Conservation (phyloP, 2,113 vertebrate species). For the Xyliphius kryptos region DNA sequence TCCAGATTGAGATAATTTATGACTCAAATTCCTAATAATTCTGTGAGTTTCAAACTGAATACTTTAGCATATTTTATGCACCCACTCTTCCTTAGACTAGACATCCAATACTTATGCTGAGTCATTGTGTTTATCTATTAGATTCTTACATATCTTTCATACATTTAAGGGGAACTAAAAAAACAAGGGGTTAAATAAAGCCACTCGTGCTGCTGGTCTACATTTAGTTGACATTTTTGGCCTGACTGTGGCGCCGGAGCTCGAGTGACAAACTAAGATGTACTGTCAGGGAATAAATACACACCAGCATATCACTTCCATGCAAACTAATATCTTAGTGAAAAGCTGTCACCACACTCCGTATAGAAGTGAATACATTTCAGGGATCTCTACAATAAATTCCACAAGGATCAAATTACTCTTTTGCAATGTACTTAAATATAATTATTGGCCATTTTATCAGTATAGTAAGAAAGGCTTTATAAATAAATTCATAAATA, state of each 20-base stretch:
- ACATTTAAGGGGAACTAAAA: conserved; percentile 4
- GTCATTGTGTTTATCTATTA: background rate
- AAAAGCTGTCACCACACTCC: no score
- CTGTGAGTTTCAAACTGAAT: background rate
- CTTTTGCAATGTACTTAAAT: no score
- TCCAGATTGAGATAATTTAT: no score
- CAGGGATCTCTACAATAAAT: no score
- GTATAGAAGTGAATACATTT: no score
- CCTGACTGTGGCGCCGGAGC: conserved; percentile 3
- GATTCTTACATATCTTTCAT: background rate
- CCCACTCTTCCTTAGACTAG: background rate
- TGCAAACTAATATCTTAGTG: no score
- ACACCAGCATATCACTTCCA: conserved; percentile 1
- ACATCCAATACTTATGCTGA: background rate
- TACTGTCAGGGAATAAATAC: conserved; percentile 7
- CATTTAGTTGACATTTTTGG: conserved; percentile 13
- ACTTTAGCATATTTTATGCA: no score
- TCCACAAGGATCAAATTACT: no score
- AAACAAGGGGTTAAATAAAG: conserved; percentile 13
- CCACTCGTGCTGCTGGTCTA: background rate
- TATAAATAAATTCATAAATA: no score
- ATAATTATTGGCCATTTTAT: no score
- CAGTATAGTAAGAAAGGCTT: no score
- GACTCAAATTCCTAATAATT: background rate
- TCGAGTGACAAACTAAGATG: conserved; percentile 15